phyloP scores from a whole-genome alignment of 1,140 invertebrate genomes.

The Vanessa tameamea region DNA sequence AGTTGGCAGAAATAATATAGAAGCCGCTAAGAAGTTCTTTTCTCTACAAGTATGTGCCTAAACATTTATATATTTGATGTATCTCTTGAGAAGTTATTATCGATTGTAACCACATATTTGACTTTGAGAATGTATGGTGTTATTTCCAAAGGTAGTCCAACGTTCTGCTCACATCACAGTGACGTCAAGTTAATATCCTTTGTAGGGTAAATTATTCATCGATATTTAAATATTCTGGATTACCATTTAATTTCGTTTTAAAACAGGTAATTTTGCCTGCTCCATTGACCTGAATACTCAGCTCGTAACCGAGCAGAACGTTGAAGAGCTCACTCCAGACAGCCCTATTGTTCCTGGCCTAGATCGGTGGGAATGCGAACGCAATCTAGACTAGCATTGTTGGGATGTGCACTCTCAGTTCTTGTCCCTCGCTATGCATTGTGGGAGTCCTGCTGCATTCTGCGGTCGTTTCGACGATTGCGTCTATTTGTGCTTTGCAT shows the following conservation, averaged over 20 bases:
- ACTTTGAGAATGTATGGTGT: too few relatives aligned
- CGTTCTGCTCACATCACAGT: neutral
- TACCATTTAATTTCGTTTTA: constrained; percentile 47
- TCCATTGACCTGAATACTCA: constrained; percentile 67
- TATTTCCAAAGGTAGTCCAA: constrained; percentile 4
- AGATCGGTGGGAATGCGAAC: constrained; percentile 70
- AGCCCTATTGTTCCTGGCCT: constrained; percentile 69
- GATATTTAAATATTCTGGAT: constrained; percentile 41
- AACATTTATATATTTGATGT: neutral
- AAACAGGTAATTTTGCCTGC: constrained; percentile 59
- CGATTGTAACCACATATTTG: too few relatives aligned
- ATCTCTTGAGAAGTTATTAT: too few relatives aligned
- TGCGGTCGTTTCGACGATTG: constrained; percentile 46
- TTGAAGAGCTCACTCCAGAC: constrained; percentile 64
- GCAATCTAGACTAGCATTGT: constrained; percentile 71
- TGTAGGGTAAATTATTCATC: constrained; percentile 40
- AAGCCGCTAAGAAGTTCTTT: constrained; percentile 91
- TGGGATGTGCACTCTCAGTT: constrained; percentile 60
- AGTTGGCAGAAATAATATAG: constrained; percentile 90
- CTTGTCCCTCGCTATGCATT: constrained; percentile 49
- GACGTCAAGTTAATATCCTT: constrained; percentile 21
- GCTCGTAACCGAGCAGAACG: constrained; percentile 57
- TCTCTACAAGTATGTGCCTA: constrained; percentile 82
- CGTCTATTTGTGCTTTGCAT: constrained; percentile 28
- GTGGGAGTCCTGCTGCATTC: constrained; percentile 44